These are phyloP conservation scores for Hozukius guyotensis DNA, from an alignment of 2,797 vertebrate genomes.

Conservation along the genomic window DNA sequence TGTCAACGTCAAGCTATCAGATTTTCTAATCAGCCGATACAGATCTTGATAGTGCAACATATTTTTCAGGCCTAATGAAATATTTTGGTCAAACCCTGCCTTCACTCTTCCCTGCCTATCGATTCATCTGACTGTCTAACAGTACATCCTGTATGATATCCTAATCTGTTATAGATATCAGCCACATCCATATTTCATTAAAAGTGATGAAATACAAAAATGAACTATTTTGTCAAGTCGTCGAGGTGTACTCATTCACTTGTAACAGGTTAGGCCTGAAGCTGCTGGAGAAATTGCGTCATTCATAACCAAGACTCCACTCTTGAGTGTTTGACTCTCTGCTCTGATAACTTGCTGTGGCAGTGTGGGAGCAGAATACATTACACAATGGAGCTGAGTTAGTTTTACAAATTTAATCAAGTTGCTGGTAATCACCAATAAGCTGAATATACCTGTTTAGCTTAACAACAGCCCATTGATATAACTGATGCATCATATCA, in stretches of 20 bases:
- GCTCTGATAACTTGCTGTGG: not conserved
- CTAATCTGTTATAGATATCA: conserved; percentile 28
- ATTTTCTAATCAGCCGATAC: conserved; percentile 56
- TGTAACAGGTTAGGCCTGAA: not conserved
- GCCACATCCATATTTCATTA: conserved; percentile 34
- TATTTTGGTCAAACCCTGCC: conserved; percentile 29
- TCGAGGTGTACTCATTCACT: not conserved
- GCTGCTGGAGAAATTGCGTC: conserved; percentile 13
- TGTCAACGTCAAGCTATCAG: conserved; percentile 64
- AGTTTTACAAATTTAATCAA: not conserved
- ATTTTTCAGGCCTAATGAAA: conserved; percentile 49
- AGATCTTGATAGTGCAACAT: conserved; percentile 28
- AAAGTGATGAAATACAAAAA: conserved; percentile 25
- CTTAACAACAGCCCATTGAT: not conserved
- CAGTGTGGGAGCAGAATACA: not conserved
- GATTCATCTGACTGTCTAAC: conserved; percentile 18
- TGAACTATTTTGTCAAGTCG: conserved; percentile 5
- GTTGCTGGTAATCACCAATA: not conserved
- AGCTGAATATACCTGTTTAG: not conserved
- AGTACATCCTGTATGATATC: not conserved
- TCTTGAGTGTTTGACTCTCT: not conserved
- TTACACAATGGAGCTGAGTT: not conserved
- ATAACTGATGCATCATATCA: not conserved
- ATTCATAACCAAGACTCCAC: conserved; percentile 14
- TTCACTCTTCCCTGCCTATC: conserved; percentile 12